Base-by-base conservation (phyloP, 2,797 vertebrate genomes). In the Dromococcyx pavoninus region DNA sequence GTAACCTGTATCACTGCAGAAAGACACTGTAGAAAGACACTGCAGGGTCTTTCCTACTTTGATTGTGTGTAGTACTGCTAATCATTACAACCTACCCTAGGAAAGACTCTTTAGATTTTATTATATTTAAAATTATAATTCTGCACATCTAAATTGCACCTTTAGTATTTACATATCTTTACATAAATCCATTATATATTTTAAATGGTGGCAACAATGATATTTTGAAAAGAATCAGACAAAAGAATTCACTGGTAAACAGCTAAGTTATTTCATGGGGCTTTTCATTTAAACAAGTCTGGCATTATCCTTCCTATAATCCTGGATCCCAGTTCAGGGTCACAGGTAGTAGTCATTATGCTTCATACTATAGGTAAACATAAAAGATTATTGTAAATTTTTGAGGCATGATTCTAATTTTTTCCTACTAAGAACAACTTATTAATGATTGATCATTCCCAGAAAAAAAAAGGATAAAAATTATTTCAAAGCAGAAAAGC, bases 71-170 rank as follows among this genome's bases (percentile, higher is more conserved):
- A 58, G 15, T 27, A 73, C 13, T 62, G 25, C 17, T 70, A 43
- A 77, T 21, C 4, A 35, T 69, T 78, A 44, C 17, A 83, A 57
- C 50, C 4, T 13, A 58, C 4, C 4, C 8, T 0, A 0, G 17
- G 16, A 78, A 74, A 71, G 44, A n/a, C 2, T 61, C 5, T 25
- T 64, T 43, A 4, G 5, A 44, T 88, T 86, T 86, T 53, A 16
- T 65, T 48, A 7, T 39, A 53, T 53, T 69, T 65, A 65, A 72
- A 77, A 44, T 78, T 37, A 13, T 44, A 70, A 58, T 50, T 79
- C 33, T 80, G 41, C 17, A 37, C 37, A 61, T 73, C 10, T 64
- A 56, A 77, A 67, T 16, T 56, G 6, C 13, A 74, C 14, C 24
- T n/a, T 78, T 61, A 15, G 7, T 56, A 70, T 87, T 81, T 6